phyloP scores from a whole-genome alignment of 2,888 invertebrate species.

The Cyrtodaria siliqua region DNA sequence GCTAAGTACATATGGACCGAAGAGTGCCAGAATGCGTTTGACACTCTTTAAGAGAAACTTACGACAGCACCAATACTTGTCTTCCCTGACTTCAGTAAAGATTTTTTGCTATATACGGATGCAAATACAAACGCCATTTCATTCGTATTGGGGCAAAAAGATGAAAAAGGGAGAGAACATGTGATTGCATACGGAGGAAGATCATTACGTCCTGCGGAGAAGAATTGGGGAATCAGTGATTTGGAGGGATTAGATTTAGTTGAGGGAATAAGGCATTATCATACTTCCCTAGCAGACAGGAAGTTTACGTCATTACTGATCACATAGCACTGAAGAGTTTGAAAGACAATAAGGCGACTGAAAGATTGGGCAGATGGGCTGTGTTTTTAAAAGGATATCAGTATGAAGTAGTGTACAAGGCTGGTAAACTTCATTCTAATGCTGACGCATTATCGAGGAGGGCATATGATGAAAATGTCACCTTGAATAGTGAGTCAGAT shows the following conservation, averaged over 20 bases:
- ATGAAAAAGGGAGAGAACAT: constrained; percentile 31
- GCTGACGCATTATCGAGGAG: constrained; percentile 39
- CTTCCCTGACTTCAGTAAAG: constrained; percentile 29
- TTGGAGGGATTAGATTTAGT: constrained; percentile 56
- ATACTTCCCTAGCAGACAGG: constrained; percentile 50
- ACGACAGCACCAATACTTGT: constrained; percentile 27
- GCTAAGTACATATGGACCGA: constrained; percentile 26
- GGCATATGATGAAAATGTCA: constrained; percentile 18
- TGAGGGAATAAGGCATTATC: constrained; percentile 56
- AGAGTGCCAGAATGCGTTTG: constrained; percentile 29
- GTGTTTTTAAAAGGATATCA: constrained; percentile 49
- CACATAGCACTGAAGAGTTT: constrained; percentile 58
- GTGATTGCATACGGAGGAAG: constrained; percentile 61
- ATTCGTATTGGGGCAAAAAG: constrained; percentile 30
- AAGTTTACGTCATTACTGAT: constrained; percentile 63
- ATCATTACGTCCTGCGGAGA: constrained; percentile 46
- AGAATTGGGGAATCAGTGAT: constrained; percentile 50
- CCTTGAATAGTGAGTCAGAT: constrained; percentile 11
- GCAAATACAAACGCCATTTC: constrained; percentile 37
- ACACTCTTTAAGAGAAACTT: constrained; percentile 5
- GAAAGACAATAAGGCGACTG: constrained; percentile 39
- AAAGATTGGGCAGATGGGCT: constrained; percentile 57
- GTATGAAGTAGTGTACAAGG: constrained; percentile 36
- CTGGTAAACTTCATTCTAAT: constrained; percentile 40
- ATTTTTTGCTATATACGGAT: constrained; percentile 34